phyloP scores from a whole-genome alignment of 2,888 invertebrate genomes.

The Andrena chrysosceles region DNA sequence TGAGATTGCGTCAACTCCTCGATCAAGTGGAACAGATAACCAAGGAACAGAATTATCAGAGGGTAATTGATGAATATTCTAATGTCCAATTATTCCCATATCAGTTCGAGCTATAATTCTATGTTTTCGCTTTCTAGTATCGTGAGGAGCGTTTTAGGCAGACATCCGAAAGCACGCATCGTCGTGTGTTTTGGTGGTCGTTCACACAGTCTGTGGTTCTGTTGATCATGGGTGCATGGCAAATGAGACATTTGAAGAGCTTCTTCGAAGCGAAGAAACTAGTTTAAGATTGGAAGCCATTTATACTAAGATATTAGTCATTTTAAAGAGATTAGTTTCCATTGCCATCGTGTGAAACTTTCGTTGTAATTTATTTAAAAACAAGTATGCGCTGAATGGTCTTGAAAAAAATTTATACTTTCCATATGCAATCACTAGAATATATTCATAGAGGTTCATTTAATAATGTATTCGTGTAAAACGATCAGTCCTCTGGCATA shows the following conservation, averaged over 20 bases:
- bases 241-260: conserved; percentile 99
- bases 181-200: conserved; percentile 98
- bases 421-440: neutral
- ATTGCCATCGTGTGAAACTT: neutral
- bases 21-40: conserved; percentile 99
- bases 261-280: conserved; percentile 99
- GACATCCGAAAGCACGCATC: conserved; percentile 99
- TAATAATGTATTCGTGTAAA: neutral
- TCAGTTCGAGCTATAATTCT: conserved; percentile 19
- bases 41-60: conserved; percentile 99
- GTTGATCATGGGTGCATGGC: conserved; percentile 98
- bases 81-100: neutral
- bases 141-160: conserved; percentile 98
- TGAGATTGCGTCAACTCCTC: conserved; percentile 96
- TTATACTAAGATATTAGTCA: conserved; percentile 26
- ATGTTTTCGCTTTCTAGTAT: conserved; percentile 88
- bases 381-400: neutral
- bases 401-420: conserved; percentile 24
- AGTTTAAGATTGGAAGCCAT: conserved; percentile 87
- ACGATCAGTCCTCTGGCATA: conserved; percentile 4
- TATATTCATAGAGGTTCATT: neutral
- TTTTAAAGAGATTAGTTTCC: conserved; percentile 10
- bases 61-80: conserved; percentile 87
- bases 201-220: conserved; percentile 96
- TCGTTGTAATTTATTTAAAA: conserved; percentile 30